Evolutionary conservation across 37 sponge, comb jelly and placozoan genomes (phyloP).

Genomic region (Axinella damicornis): DNA sequence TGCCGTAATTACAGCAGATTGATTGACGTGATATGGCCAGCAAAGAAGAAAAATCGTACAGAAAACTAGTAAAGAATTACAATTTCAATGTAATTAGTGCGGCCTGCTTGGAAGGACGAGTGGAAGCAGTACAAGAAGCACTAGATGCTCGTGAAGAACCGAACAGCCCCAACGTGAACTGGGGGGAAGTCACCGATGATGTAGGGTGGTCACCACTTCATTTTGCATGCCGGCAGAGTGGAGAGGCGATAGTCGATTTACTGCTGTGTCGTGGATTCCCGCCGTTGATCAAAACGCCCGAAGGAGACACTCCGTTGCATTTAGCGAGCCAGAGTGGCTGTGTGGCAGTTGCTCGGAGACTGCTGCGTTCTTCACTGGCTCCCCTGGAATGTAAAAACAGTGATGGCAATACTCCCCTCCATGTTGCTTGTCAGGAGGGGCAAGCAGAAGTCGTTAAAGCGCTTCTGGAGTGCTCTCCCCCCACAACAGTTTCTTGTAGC

Average conservation of each 20-base stretch:
- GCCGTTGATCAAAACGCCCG: not conserved
- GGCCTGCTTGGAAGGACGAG: not conserved
- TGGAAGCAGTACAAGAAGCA: not conserved
- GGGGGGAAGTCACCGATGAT: not conserved
- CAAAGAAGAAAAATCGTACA: no score
- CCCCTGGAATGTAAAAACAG: constrained; percentile 1
- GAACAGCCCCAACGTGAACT: not conserved
- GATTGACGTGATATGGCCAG: no score
- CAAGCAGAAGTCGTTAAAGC: not conserved
- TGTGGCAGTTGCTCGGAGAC: not conserved
- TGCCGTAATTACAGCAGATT: no score
- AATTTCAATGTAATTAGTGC: not conserved
- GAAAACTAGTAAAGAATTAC: no score
- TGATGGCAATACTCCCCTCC: constrained; percentile 31
- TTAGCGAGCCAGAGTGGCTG: constrained; percentile 1
- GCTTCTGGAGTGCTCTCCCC: not conserved
- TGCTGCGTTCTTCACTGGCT: not conserved
- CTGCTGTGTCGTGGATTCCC: constrained; percentile 4
- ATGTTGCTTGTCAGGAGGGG: constrained; percentile 5
- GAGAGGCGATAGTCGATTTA: constrained; percentile 9
- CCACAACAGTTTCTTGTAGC: not conserved
- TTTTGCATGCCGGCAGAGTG: constrained; percentile 1
- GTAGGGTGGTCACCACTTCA: constrained; percentile 5
- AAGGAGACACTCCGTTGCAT: constrained; percentile 19
- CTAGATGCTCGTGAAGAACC: not conserved